Base-by-base conservation (phyloP, 37 sponge, comb jelly and placozoan genomes). In the Beroe forskalii region DNA sequence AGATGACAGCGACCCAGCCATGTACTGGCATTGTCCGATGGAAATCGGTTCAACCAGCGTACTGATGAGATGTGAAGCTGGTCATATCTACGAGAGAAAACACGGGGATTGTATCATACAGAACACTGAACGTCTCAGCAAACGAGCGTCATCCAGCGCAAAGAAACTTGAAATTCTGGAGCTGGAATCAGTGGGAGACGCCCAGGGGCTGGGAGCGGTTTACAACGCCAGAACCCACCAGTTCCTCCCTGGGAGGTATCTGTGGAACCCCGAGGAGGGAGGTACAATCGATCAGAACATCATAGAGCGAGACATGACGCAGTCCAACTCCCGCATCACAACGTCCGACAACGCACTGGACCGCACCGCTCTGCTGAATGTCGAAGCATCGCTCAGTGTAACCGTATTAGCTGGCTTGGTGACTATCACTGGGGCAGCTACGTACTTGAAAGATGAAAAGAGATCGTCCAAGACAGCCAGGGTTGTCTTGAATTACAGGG, bases 181-280 rank as follows among this genome's bases (percentile, higher is more conserved):
- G 3, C 8, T 80, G 86, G 86, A 80, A 25, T 2, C 24, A 0
- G 19, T 44, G 0, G 55, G 24, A 0, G 28, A 32, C 19, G 35
- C 3, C 55, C 55, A 80, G 31, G 30, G 6, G 3, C 86, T 80
- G 28, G 86, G 86, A 4, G 23, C 28, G 1, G 24, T 80, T 3
- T 80, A 80, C 86, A 80, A 80, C 31, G 86, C 86, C 31, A 17
- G 86, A 41, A 80, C 44, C 27, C 17, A 37, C 3, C 44, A 44
- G 55, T 80, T 80, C 20, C 25, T 80, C 0, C 44, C 86, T 25
- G 86, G 86, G 3, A 41, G 48, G 22, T 24, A 80, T 24, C 55
- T 80, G 48, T 80, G 86, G 86, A 20, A 20, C 55, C 25, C 48
- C 3, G 12, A 17, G 6, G 55, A 48, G 6, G 55, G 55, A 12